A percentile compares a stretch with the other conserved stretches of the same genome.
Conservation (phyloP, 2,113 vertebrate genomes). For the Acinonyx jubatus region DNA sequence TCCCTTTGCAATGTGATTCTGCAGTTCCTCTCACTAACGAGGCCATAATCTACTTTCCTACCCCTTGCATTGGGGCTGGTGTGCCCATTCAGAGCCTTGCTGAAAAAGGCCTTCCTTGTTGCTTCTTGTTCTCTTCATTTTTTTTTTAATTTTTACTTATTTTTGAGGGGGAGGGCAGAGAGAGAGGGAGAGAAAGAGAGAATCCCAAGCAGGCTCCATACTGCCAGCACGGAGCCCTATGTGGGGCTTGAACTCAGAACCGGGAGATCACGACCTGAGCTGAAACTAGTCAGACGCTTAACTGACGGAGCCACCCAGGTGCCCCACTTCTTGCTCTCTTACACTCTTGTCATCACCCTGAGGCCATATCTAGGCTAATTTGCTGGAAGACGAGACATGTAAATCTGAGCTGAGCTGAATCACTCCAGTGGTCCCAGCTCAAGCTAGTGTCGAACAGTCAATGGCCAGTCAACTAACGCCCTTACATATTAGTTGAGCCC, state of each 20-base stretch:
- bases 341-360: neutral
- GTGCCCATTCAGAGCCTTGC: neutral
- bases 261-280: too few species aligned
- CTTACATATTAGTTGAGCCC: neutral
- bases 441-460: neutral
- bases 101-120: neutral
- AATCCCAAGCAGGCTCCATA: too few species aligned
- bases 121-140: neutral
- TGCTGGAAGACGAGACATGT: neutral
- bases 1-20: neutral
- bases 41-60: neutral
- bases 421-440: neutral
- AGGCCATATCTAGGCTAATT: neutral
- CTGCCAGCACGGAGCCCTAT: too few species aligned
- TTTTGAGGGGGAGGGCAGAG: too few species aligned
- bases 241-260: too few species aligned
- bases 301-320: too few species aligned
- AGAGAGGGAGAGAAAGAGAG: too few species aligned
- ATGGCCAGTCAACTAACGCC: neutral
- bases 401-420: neutral
- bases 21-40: neutral
- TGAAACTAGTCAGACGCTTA: too few species aligned
- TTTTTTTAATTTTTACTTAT: too few species aligned
- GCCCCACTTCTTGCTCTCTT: neutral
- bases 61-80: neutral